A percentile compares a stretch with the other conserved stretches of the same genome.
phyloP scores from a whole-genome alignment of 2,888 invertebrate genomes.

The Camponotus fellah region DNA sequence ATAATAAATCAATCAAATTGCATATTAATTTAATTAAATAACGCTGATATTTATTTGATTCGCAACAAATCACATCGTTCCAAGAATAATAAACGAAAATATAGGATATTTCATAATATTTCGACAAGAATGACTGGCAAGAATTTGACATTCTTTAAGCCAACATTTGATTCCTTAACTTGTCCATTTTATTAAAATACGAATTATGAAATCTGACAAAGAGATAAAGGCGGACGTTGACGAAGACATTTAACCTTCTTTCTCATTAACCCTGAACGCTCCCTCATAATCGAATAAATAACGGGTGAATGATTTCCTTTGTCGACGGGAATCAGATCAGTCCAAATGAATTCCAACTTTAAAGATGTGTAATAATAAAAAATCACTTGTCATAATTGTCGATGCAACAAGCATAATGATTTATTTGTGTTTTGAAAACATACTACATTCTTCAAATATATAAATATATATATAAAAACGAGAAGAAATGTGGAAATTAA shows the following conservation, averaged over 20 bases:
- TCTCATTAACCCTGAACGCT: conserved; percentile 73
- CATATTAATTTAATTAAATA: conserved; percentile 14
- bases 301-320: conserved; percentile 77
- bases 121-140: not conserved
- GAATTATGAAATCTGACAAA: conserved; percentile 33
- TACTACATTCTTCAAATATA: not conserved
- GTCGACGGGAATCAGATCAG: conserved; percentile 64
- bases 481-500: not conserved
- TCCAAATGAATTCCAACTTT: conserved; percentile 50
- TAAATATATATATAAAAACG: too few species aligned
- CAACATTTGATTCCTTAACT: conserved; percentile 6
- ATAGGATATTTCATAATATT: not conserved
- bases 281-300: conserved; percentile 77
- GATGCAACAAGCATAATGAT: not conserved
- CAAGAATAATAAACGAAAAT: conserved; percentile 14
- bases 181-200: conserved; percentile 8
- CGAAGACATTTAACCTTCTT: conserved; percentile 77
- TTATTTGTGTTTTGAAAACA: not conserved
- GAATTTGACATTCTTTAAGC: not conserved
- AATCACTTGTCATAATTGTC: conserved; percentile 55
- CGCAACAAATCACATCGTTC: not conserved
- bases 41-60: not conserved
- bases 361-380: conserved; percentile 55
- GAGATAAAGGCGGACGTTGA: conserved; percentile 58
- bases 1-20: conserved; percentile 17